phyloP scores from a whole-genome alignment of 2,888 invertebrate genomes.

The Heliconius hortense region DNA sequence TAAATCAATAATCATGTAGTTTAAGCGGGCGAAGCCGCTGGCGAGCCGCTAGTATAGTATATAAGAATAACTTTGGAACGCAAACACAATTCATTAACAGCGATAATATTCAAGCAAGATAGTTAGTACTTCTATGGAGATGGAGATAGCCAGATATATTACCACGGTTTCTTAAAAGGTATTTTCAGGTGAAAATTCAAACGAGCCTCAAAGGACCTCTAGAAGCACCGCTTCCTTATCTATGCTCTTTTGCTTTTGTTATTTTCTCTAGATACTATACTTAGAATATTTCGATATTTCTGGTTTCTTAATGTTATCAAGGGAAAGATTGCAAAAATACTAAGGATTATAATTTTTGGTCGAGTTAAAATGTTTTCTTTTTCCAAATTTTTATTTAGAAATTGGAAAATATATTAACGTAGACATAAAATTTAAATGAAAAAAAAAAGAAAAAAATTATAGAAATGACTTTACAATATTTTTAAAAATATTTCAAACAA shows the following conservation, averaged over 20 bases:
- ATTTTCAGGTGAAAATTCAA: constrained; percentile 56
- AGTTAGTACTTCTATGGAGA: constrained; percentile 73
- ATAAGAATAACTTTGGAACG: not conserved
- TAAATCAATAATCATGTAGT: too few relatives aligned
- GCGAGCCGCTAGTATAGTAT: too few relatives aligned
- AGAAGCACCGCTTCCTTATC: constrained; percentile 61
- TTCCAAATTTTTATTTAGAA: too few relatives aligned
- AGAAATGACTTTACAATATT: not conserved
- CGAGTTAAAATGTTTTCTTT: not conserved
- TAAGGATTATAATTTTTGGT: not conserved
- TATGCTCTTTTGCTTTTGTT: constrained; percentile 63
- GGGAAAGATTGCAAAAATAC: not conserved
- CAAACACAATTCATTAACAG: constrained; percentile 66
- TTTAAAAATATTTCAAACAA: not conserved
- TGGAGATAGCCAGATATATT: constrained; percentile 76
- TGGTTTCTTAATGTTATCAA: constrained; percentile 49
- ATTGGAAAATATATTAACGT: not conserved
- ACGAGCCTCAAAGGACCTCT: constrained; percentile 59
- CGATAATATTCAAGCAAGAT: constrained; percentile 68
- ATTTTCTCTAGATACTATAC: constrained; percentile 53
- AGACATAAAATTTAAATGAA: too few relatives aligned
- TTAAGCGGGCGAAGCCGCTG: too few relatives aligned
- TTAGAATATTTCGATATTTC: constrained; percentile 67
- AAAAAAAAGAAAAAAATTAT: too few relatives aligned
- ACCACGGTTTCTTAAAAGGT: constrained; percentile 63